Conservation (phyloP, 2,888 invertebrate genomes). For the Nomada ruficornis region DNA sequence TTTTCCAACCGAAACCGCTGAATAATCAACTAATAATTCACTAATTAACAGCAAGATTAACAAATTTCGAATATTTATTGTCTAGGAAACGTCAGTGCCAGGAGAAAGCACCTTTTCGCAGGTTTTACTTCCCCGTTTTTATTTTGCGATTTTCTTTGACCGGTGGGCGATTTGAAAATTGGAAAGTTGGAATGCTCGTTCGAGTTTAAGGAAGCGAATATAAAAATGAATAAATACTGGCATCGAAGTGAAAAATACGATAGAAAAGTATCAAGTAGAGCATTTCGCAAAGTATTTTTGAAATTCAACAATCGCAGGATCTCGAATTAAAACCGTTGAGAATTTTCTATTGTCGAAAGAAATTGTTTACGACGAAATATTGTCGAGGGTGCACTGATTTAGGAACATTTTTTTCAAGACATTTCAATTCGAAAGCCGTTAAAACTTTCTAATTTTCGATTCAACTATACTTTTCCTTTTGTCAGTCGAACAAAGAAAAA, state of each 20-base stretch:
- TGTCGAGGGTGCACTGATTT: background rate
- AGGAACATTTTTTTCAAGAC: background rate
- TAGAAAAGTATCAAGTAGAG: background rate
- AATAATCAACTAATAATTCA: conserved; percentile 42
- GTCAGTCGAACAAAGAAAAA: conserved; percentile 32
- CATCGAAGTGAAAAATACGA: background rate
- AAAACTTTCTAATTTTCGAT: conserved; percentile 56
- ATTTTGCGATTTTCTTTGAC: background rate
- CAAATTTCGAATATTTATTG: conserved; percentile 28
- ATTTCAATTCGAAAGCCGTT: conserved; percentile 17
- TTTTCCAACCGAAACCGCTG: conserved; percentile 45
- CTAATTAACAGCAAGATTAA: conserved; percentile 29
- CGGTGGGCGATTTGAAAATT: conserved; percentile 56
- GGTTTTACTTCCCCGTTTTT: background rate
- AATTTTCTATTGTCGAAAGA: background rate
- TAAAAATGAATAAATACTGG: background rate
- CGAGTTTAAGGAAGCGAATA: conserved; percentile 2
- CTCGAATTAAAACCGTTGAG: background rate
- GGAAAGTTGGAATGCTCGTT: conserved; percentile 49
- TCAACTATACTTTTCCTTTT: conserved; percentile 36
- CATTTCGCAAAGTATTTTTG: conserved; percentile 12
- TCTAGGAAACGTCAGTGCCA: conserved; percentile 36
- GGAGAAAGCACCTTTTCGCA: conserved; percentile 51
- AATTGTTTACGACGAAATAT: background rate
- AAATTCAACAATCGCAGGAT: background rate